Conservation (phyloP, 2,888 invertebrate species). For the Papilio gigon region DNA sequence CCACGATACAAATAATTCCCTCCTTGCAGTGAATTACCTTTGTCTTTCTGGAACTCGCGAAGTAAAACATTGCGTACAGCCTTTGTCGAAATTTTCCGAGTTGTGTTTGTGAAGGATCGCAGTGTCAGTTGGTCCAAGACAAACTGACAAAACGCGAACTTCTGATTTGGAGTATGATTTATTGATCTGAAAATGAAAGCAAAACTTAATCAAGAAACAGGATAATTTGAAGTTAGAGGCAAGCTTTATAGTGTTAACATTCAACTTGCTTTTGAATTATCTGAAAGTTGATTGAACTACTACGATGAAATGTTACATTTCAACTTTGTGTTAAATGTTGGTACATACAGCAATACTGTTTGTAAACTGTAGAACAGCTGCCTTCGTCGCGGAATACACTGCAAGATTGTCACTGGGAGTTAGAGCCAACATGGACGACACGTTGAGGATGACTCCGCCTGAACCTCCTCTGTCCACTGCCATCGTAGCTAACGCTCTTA, state of each 20-base stretch:
- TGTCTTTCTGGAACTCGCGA: slow-evolving; percentile 63
- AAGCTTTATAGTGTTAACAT: no score
- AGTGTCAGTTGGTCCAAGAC: slow-evolving; percentile 75
- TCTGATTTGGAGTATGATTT: slow-evolving; percentile 56
- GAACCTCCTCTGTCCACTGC: slow-evolving; percentile 61
- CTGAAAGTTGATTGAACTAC: no score
- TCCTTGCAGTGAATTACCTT: slow-evolving; percentile 63
- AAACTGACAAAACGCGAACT: slow-evolving; percentile 70
- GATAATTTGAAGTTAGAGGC: background rate
- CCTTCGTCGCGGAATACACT: slow-evolving; percentile 71
- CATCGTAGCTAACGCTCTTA: slow-evolving; percentile 67
- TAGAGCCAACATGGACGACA: slow-evolving; percentile 69
- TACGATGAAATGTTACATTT: no score
- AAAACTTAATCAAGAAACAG: background rate
- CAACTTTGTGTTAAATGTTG: background rate
- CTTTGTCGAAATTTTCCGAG: slow-evolving; percentile 58
- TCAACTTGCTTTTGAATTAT: no score
- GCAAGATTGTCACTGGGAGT: slow-evolving; percentile 55
- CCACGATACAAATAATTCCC: no score
- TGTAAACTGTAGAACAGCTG: slow-evolving; percentile 72
- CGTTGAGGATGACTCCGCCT: slow-evolving; percentile 68
- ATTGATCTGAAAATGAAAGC: slow-evolving; percentile 54
- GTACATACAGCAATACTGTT: slow-evolving; percentile 67
- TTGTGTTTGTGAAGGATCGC: slow-evolving; percentile 64
- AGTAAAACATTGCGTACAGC: slow-evolving; percentile 51